Conservation (phyloP, 2,113 vertebrate genomes). For the Proterorhinus semilunaris region DNA sequence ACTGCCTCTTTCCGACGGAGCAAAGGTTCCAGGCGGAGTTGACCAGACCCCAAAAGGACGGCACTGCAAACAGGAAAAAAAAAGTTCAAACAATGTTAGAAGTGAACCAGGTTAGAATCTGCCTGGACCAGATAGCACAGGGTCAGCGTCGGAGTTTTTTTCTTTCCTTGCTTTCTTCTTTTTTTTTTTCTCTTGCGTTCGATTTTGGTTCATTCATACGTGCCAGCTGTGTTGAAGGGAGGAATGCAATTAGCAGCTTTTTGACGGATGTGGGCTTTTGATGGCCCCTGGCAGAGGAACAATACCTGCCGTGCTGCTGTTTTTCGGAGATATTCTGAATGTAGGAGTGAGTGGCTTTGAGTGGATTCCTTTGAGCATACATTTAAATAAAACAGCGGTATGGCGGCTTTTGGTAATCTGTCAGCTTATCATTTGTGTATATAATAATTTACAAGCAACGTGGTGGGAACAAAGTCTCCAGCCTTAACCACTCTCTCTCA, state of each 20-base stretch:
- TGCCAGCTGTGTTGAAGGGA: conserved; percentile 12
- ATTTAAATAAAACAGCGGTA: not conserved
- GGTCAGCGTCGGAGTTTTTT: not conserved
- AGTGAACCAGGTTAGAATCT: conserved; percentile 17
- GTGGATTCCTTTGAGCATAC: not conserved
- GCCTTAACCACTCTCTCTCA: too few species aligned
- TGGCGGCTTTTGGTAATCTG: not conserved
- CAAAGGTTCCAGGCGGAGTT: conserved; percentile 99
- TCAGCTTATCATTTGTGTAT: not conserved
- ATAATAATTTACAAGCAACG: not conserved
- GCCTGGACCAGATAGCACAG: conserved; percentile 28
- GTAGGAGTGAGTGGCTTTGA: not conserved
- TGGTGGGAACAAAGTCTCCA: too few species aligned
- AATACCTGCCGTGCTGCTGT: not conserved
- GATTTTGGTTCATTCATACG: not conserved
- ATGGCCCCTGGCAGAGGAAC: not conserved
- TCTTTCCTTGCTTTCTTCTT: not conserved
- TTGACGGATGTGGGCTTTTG: conserved; percentile 10
- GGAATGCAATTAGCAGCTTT: conserved; percentile 21
- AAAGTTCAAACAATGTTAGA: not conserved
- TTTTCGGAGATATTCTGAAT: not conserved
- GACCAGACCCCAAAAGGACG: conserved; percentile 98
- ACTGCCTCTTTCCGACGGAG: conserved; percentile 97
- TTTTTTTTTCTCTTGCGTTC: not conserved
- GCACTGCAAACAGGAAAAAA: conserved; percentile 79